These are phyloP conservation scores for Mycalesis mineus DNA, from an alignment of 2,888 invertebrate species.

Conservation along the genomic window DNA sequence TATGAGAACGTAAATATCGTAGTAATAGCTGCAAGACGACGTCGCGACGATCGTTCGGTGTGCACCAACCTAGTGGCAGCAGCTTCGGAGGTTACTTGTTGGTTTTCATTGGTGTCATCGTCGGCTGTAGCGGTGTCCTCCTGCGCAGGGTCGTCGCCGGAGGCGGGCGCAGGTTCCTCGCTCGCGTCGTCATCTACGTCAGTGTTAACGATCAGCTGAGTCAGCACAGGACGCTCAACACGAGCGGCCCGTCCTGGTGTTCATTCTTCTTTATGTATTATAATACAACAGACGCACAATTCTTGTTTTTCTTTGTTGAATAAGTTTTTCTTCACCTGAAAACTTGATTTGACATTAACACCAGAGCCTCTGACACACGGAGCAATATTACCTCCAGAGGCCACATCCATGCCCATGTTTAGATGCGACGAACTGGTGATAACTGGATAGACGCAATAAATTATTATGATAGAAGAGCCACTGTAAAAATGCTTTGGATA, in stretches of 20 bases:
- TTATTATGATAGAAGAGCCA: slow-evolving; percentile 24
- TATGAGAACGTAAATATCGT: slow-evolving; percentile 52
- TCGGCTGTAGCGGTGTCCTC: slow-evolving; percentile 46
- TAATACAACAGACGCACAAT: slow-evolving; percentile 10
- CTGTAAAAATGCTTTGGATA: slow-evolving; percentile 27
- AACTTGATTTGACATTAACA: slow-evolving; percentile 77
- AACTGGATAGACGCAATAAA: slow-evolving; percentile 34
- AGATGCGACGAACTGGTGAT: slow-evolving; percentile 39
- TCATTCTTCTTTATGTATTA: slow-evolving; percentile 31
- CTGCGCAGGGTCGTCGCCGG: slow-evolving; percentile 47
- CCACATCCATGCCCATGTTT: slow-evolving; percentile 47
- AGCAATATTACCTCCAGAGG: slow-evolving; percentile 45
- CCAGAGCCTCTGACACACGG: slow-evolving; percentile 55
- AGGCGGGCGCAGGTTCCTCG: slow-evolving; percentile 49
- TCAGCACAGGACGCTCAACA: slow-evolving; percentile 66
- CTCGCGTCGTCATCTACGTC: slow-evolving; percentile 68
- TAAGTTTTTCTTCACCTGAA: slow-evolving; percentile 65
- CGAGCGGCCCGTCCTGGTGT: slow-evolving; percentile 65
- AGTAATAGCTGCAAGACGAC: slow-evolving; percentile 62
- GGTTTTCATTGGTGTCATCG: slow-evolving; percentile 50
- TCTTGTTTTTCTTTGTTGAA: slow-evolving; percentile 27
- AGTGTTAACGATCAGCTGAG: slow-evolving; percentile 55
- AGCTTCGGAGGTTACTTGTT: slow-evolving; percentile 64
- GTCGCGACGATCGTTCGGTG: slow-evolving; percentile 64
- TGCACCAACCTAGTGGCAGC: slow-evolving; percentile 75